Evolutionary conservation across 2,113 vertebrate genomes (phyloP).

Genomic region (Colistium nudipinnis): DNA sequence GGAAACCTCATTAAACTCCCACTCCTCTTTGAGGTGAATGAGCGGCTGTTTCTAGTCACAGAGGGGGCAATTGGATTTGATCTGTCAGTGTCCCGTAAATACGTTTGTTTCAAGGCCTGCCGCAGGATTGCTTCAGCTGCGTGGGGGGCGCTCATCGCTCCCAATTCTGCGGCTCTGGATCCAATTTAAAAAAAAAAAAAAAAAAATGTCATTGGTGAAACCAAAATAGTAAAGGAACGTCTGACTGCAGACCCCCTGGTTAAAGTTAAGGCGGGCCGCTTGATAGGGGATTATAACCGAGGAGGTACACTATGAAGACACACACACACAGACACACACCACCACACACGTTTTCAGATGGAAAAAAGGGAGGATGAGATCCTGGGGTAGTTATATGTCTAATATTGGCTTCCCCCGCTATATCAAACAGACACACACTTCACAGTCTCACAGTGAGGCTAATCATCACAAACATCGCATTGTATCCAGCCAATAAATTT

Average conservation of each 20-base stretch:
- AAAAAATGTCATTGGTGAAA: constrained; percentile 59
- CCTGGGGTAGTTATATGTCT: constrained; percentile 7
- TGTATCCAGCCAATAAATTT: constrained; percentile 54
- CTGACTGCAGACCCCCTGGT: constrained; percentile 50
- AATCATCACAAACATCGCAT: constrained; percentile 49
- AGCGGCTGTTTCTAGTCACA: constrained; percentile 57
- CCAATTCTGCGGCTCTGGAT: constrained; percentile 63
- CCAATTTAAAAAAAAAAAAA: constrained; percentile 61
- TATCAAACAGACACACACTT: constrained; percentile 36
- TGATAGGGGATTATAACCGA: constrained; percentile 12
- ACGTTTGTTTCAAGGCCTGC: constrained; percentile 49
- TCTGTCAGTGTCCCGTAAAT: constrained; percentile 69
- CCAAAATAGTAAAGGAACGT: constrained; percentile 60
- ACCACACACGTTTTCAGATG: constrained; percentile 7
- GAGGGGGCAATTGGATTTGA: constrained; percentile 69
- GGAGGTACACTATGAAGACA: not conserved
- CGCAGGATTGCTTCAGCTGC: constrained; percentile 63
- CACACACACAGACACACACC: not conserved
- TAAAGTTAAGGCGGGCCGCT: constrained; percentile 32
- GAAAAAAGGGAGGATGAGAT: not conserved
- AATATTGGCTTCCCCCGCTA: constrained; percentile 36
- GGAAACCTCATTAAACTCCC: constrained; percentile 72
- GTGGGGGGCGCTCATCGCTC: constrained; percentile 59
- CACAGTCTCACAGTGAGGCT: constrained; percentile 41
- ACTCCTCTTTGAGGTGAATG: constrained; percentile 59